Conservation (phyloP, 2,113 vertebrate species). For the Scomber colias region DNA sequence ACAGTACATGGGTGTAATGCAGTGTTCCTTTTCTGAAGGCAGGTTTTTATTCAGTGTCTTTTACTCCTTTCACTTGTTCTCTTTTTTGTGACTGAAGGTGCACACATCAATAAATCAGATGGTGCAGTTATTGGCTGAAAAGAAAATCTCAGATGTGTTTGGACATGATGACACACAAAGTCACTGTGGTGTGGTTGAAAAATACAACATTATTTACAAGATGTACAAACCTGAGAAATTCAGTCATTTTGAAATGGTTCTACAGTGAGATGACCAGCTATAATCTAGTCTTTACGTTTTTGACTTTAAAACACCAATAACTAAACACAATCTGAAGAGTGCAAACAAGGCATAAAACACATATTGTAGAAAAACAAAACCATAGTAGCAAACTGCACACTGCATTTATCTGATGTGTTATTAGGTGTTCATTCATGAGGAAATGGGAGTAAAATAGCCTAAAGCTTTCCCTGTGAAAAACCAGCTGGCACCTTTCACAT, state of each 20-base stretch:
- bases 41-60: neutral
- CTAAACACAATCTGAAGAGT: neutral
- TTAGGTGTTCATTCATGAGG: conserved; percentile 41
- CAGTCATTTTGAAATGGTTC: neutral
- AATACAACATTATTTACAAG: neutral
- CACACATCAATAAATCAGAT: conserved; percentile 41
- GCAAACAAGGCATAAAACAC: neutral
- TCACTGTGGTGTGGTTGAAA: neutral
- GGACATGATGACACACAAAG: neutral
- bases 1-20: neutral
- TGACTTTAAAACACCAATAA: conserved; percentile 11
- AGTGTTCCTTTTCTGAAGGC: neutral
- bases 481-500: conserved; percentile 59
- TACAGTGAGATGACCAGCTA: neutral
- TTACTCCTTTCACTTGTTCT: neutral
- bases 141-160: conserved; percentile 12
- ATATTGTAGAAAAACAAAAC: neutral
- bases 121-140: conserved; percentile 18
- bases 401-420: neutral
- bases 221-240: no score
- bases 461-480: conserved; percentile 39
- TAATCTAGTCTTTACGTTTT: neutral
- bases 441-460: conserved; percentile 52
- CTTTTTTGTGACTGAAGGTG: conserved; percentile 10
- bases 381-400: neutral